phyloP scores from a whole-genome alignment of 2,797 vertebrate species.

The Gymnopithys bicolor region DNA sequence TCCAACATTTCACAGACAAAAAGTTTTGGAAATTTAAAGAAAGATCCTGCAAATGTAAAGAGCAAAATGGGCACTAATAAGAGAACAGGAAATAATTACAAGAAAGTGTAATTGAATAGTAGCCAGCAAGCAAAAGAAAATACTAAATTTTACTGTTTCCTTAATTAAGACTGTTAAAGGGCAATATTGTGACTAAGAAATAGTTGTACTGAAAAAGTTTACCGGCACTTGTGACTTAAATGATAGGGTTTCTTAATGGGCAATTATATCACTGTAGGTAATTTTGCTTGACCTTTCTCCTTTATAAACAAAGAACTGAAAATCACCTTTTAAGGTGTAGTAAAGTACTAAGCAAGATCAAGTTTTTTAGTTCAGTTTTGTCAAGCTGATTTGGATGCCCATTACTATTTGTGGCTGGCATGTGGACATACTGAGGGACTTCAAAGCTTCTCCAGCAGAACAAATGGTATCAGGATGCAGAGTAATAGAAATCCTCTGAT shows the following conservation, averaged over 20 bases:
- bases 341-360: not conserved
- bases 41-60: not conserved
- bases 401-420: rapidly evolving
- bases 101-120: not conserved
- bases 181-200: not conserved
- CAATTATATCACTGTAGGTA: not conserved
- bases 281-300: not conserved
- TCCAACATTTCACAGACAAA: not conserved
- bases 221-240: not conserved
- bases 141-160: not conserved
- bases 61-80: not conserved
- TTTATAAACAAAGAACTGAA: not conserved
- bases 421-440: rapidly evolving
- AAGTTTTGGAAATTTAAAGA: not conserved
- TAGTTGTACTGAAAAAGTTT: not conserved
- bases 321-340: not conserved
- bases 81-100: not conserved
- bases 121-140: not conserved
- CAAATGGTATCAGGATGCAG: too few relatives aligned
- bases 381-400: not conserved
- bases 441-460: not conserved
- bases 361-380: not conserved
- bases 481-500: not conserved
- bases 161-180: not conserved
- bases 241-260: not conserved